Evolutionary conservation across 2,797 vertebrate species (phyloP), one percentile per base, ranked within the genome.

Genomic region (Helicolenus hilgendorfi): DNA sequence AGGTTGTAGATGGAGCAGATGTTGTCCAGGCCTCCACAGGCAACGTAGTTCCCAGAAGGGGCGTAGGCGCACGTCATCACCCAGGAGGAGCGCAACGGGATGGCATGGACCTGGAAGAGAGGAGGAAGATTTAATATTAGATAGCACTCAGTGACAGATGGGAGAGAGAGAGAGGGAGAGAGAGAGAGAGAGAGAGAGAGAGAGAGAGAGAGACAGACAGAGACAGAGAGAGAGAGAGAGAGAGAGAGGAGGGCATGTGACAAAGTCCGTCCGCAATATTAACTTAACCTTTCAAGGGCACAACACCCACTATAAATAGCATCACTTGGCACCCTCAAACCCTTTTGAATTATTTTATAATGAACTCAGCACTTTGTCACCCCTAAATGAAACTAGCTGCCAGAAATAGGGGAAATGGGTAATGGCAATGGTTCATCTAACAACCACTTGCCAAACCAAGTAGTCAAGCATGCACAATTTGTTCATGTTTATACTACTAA

Each of bases 1-100:
- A 99, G 98, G 95, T 99, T 99, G 97, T 99, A 99, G 97, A 99
- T 99, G 96, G 99, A 99, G 94, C 99, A 99, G 95, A 99, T 99
- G 97, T 99, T 99, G 95, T 99, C 99, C 56, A 99, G 97, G 67
- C 99, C 99, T 90, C 99, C 99, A 33, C 99, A 99, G 92, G 99
- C 99, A 92, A 99, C 99, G 0, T 99, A 99, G 95, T 99, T 99
- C 67, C 99, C 99, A 89, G 99, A 99, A 55, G 99, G 99, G 62
- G 99, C 99, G 29, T 99, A 99, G 1, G 99, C 99, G 79, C 99
- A 99, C 20, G 99, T 99, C 99, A 99, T 99, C 94, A 99, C 99
- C 99, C 99, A 99, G 85, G 99, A 99, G 73, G 99, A 99, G 77
- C 99, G 98, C 97, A 99, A 95, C 0, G 99, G 99, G 92, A 99